These are phyloP conservation scores for Meteorus cinctellus DNA, from an alignment of 2,888 invertebrate species.

Conservation along the genomic window DNA sequence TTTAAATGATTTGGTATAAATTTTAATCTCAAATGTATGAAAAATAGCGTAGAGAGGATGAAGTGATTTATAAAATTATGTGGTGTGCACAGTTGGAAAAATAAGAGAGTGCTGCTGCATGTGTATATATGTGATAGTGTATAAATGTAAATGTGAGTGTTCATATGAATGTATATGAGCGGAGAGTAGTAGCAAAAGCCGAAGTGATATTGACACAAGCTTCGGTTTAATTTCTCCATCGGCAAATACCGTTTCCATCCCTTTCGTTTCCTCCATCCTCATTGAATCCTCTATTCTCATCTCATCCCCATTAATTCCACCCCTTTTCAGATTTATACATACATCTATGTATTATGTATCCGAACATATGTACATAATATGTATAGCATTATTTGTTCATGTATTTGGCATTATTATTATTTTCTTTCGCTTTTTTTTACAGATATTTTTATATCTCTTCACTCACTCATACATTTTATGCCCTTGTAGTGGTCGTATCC, in stretches of 20 bases:
- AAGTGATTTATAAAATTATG: conserved; percentile 6
- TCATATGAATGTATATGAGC: conserved; percentile 43
- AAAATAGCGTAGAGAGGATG: background rate
- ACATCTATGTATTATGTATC: background rate
- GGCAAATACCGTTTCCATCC: conserved; percentile 68
- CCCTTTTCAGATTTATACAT: conserved; percentile 5
- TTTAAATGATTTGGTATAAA: background rate
- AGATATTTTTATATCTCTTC: conserved; percentile 18
- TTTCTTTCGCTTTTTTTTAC: background rate
- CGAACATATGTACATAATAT: background rate
- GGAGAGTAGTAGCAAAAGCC: conserved; percentile 58
- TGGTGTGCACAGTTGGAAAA: conserved; percentile 14
- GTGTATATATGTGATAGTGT: conserved; percentile 37
- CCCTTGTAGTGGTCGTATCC: conserved; percentile 32
- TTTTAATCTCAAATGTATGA: background rate
- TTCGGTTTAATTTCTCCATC: conserved; percentile 70
- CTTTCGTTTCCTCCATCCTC: conserved; percentile 41
- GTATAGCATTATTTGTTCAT: background rate
- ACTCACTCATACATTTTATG: conserved; percentile 8
- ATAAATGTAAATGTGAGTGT: conserved; percentile 33
- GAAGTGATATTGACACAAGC: conserved; percentile 70
- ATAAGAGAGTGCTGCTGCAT: conserved; percentile 15
- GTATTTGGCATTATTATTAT: background rate
- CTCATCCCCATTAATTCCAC: conserved; percentile 17
- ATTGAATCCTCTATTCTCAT: conserved; percentile 16